Evolutionary conservation across 2,888 invertebrate genomes (phyloP), one percentile per base, ranked within the genome.

Genomic region (Cyaniris semiargus): DNA sequence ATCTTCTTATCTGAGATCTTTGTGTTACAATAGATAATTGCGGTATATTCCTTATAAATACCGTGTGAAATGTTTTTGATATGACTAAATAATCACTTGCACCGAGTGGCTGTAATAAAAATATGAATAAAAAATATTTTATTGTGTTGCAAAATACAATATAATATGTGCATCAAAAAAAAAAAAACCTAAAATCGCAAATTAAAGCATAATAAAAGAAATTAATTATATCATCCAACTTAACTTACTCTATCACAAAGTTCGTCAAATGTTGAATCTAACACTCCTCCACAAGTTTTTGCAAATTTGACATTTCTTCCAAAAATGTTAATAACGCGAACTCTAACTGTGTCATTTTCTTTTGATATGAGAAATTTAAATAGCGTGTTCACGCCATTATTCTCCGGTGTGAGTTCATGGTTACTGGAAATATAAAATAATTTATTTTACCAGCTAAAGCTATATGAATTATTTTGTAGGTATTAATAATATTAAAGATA

Each of bases 11-110:
- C 90, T 98, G 97, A n/a, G 98, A 97, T 88, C 97, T 96, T 71
- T 96, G 93, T 81, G 95, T 95, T 70, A 97, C 89, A 72, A 93
- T 84, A 83, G 96, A 97, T 86, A 99, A 92, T 85, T 96, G 96
- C 1, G 99, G 99, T 75, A 99, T 94, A 89, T 98, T 96, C 82
- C 98, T 94, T 83, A 99, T 97, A 81, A 99, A 96, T 66, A 99
- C 96, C 23, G 99, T 98, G 87, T 99, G 99, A 91, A 99, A 99
- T 81, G 97, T 97, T 89, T 98, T 97, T 6, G 98, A 96, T 85
- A 99, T 95, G 86, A 97, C 97, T 79, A 99, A 92, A 89, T 99
- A 99, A 93, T 99, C 99, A 84, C 97, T 97, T 13, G 99, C 98
- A 83, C 98, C 99, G 58, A 99, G 93, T 27, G 99, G 97, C 97